Percentiles rank a stretch among this genome's conserved stretches.
These are phyloP conservation scores for Rallus limicola DNA, from an alignment of 2,113 vertebrate genomes.

Conservation along the genomic window DNA sequence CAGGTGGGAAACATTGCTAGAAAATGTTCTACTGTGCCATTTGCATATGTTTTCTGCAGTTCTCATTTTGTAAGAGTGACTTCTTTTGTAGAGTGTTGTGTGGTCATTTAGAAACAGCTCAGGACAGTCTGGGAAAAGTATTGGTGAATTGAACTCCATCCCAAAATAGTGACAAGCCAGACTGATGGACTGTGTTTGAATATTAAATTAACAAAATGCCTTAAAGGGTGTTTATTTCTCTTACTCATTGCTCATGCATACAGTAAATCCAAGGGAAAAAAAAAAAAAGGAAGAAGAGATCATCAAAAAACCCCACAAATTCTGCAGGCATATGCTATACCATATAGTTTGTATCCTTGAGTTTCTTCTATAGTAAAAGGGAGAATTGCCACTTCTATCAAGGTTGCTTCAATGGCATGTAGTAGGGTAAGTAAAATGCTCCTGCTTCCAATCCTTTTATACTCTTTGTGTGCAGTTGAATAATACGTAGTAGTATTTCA, in stretches of 20 bases:
- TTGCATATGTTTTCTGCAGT: not conserved
- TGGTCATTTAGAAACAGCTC: not conserved
- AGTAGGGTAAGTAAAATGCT: not conserved
- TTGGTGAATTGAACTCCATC: not conserved
- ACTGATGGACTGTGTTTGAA: not conserved
- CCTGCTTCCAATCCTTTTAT: not conserved
- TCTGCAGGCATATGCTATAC: not conserved
- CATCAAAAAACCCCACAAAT: not conserved
- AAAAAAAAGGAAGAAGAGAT: not conserved
- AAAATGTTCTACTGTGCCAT: not conserved
- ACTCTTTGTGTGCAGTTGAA: not conserved
- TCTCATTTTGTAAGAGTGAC: not conserved
- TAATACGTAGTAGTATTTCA: not conserved
- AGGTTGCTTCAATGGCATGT: not conserved
- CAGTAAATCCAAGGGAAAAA: not conserved
- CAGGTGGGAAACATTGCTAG: not conserved
- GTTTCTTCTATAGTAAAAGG: not conserved
- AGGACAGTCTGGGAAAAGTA: not conserved
- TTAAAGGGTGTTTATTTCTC: not conserved
- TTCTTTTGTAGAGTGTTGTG: not conserved
- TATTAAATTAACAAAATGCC: not conserved
- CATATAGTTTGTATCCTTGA: not conserved
- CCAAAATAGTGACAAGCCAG: not conserved
- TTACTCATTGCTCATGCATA: not conserved
- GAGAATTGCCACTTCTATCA: not conserved